Conservation (phyloP, 1,140 invertebrate genomes). For the Epicauta chinensis region DNA sequence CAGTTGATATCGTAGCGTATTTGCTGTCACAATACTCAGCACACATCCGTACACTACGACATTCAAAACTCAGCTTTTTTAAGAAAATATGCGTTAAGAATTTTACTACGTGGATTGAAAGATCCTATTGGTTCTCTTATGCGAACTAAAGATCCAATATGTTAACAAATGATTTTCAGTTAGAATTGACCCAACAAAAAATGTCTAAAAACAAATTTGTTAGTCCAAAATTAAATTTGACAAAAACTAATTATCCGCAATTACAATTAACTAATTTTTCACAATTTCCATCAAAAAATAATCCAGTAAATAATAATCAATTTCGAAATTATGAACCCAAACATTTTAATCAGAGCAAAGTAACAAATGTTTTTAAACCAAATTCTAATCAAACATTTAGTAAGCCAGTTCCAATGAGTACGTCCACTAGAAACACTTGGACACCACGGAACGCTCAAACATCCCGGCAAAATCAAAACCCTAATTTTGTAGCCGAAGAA, state of each 20-base stretch:
- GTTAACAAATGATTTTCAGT: too few species aligned
- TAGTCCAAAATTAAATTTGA: too few species aligned
- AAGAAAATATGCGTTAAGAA: conserved; percentile 11
- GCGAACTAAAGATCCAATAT: conserved; percentile 12
- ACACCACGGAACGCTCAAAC: too few species aligned
- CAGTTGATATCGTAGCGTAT: too few species aligned
- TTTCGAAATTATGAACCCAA: conserved; percentile 1
- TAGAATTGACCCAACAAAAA: too few species aligned
- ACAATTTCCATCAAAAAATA: too few species aligned
- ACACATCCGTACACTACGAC: too few species aligned
- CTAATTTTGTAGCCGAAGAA: not conserved
- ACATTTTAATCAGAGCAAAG: conserved; percentile 1
- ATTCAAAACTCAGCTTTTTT: too few species aligned
- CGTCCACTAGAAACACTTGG: conserved; percentile 1
- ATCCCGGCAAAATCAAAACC: not conserved
- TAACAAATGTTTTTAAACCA: conserved; percentile 11
- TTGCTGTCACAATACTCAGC: too few species aligned
- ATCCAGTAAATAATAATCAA: not conserved
- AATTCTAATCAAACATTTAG: conserved; percentile 10
- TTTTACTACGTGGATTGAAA: conserved; percentile 17
- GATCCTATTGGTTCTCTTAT: conserved; percentile 13
- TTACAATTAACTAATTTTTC: too few species aligned
- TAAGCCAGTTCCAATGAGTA: conserved; percentile 14
- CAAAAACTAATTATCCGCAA: too few species aligned
- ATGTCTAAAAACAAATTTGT: too few species aligned